These are phyloP conservation scores for Pachliopta kotzebuea DNA, from an alignment of 2,888 invertebrate genomes.

Conservation along the genomic window DNA sequence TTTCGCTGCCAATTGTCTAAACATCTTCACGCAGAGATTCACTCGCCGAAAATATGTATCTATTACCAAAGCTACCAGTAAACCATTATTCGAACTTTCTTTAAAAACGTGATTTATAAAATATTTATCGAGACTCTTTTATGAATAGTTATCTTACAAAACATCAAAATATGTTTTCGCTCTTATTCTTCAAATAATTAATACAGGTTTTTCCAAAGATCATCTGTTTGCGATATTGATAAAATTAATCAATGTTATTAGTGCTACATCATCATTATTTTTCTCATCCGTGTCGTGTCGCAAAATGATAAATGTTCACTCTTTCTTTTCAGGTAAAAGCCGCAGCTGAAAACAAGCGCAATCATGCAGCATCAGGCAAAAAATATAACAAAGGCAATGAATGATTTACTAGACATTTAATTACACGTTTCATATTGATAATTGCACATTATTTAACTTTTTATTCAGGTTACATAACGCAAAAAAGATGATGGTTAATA, in stretches of 20 bases:
- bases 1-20: too few relatives aligned
- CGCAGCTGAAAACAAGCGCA: neutral
- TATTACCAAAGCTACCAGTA: too few relatives aligned
- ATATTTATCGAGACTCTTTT: too few relatives aligned
- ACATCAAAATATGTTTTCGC: neutral
- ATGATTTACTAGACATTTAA: neutral
- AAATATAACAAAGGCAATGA: neutral
- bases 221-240: neutral
- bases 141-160: neutral
- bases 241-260: constrained; percentile 2
- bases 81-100: too few relatives aligned
- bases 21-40: too few relatives aligned
- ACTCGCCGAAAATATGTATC: too few relatives aligned
- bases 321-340: constrained; percentile 4
- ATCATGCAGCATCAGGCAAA: constrained; percentile 1
- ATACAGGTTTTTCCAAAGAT: neutral
- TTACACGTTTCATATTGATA: constrained; percentile 5
- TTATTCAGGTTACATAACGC: too few relatives aligned
- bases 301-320: constrained; percentile 12
- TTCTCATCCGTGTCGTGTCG: neutral
- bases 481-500: too few relatives aligned
- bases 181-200: neutral
- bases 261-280: constrained; percentile 1
- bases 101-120: too few relatives aligned
- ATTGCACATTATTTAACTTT: neutral